Base-by-base conservation (phyloP, 2,888 invertebrate species). In the Branchellion lobata region DNA sequence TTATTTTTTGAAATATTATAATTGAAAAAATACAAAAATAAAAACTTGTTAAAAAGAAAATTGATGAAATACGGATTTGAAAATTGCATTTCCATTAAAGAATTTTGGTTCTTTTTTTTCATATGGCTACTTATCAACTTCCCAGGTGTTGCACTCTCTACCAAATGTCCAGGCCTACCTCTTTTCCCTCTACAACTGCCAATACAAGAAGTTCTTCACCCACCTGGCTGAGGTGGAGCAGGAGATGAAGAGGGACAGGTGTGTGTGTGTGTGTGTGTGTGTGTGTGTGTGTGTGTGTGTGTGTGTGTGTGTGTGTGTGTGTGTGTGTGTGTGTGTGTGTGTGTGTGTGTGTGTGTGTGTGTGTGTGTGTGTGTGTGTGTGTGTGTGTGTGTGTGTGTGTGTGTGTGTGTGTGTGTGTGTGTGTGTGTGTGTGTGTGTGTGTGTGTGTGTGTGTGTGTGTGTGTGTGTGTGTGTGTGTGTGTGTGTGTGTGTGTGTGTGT, bases 171-270 rank as follows among this genome's bases (percentile, higher is more conserved):
- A 91, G 83, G 90, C 91, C 78, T 94, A 92, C 85, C 88, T 93
- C 11, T 92, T 92, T 78, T 93, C 96, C 0, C 89, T 96, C 21
- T 96, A 96, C 86, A 93, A 94, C 85, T 96, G 95, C 85, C 92
- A 94, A 82, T 96, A 96, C 87, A 93, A 92, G n/a, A 93, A 96
- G 83, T 99, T 99, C 88, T 95, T 95, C 86, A 90, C 90, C 78
- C 90, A 92, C 85, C 89, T 94, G 80, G 91, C 77, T 53, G 33
- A 65, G 33, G 77, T 77, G 18, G 77, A 77, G 36, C 65, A 65
- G 34, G 53, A 51, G 27, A 31, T 77, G 31, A 77, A 77, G 65
- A 53, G 57, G n/a, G 77, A 77, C 40, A 18, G 61, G 61, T 57
- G 61, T 57, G 61, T 57, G 61, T 57, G 8, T 57, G 14, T 57